Conservation (phyloP, 2,888 invertebrate genomes). For the Elaeidobius kamerunicus region DNA sequence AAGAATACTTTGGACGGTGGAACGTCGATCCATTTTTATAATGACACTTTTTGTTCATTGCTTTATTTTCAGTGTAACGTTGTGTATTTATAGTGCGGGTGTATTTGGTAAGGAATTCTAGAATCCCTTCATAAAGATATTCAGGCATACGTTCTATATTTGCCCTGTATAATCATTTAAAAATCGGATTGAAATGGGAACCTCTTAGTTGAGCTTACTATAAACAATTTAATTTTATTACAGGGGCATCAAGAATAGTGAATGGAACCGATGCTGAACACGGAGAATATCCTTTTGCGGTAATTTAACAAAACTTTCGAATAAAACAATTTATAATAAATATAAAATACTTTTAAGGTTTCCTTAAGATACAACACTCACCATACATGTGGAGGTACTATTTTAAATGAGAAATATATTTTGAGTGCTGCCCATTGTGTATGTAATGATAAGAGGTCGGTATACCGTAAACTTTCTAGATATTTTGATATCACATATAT, state of each 20-base stretch:
- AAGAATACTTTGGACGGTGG: no score
- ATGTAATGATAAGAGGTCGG: slow-evolving; percentile 26
- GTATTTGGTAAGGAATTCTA: no score
- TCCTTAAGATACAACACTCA: slow-evolving; percentile 25
- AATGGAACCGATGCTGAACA: slow-evolving; percentile 36
- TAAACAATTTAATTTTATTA: slow-evolving; percentile 7
- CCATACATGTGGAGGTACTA: slow-evolving; percentile 32
- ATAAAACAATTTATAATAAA: not conserved
- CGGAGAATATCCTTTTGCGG: slow-evolving; percentile 39
- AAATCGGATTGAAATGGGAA: no score
- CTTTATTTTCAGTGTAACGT: no score
- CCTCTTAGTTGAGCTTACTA: slow-evolving; percentile 1
- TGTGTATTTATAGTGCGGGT: no score
- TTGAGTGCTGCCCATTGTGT: slow-evolving; percentile 33
- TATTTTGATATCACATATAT: not conserved
- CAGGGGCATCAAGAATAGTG: slow-evolving; percentile 32
- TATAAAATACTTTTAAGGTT: slow-evolving; percentile 29
- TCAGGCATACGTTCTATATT: no score
- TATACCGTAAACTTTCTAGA: not conserved
- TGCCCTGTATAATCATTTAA: no score
- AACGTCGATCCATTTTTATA: no score
- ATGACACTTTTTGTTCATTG: no score
- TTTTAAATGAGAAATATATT: slow-evolving; percentile 29
- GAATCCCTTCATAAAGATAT: no score
- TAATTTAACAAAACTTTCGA: slow-evolving; percentile 3